These are phyloP conservation scores for Amphiprion clarkii DNA, from an alignment of 2,797 vertebrate species.

Conservation along the genomic window DNA sequence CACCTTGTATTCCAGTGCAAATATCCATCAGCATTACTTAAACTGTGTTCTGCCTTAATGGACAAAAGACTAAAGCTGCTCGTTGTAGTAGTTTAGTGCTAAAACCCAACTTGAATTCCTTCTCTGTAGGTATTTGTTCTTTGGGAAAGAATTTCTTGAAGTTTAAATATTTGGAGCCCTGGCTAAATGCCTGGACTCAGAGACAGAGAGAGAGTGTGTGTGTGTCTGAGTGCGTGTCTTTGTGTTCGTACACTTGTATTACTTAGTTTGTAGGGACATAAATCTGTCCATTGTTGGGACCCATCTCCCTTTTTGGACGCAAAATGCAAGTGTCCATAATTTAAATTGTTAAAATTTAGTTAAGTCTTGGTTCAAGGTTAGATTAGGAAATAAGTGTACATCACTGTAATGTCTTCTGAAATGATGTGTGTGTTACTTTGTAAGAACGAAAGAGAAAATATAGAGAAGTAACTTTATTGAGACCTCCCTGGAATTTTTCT, in stretches of 20 bases:
- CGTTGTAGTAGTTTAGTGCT: constrained; percentile 9
- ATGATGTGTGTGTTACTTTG: constrained; percentile 13
- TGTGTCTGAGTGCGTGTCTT: constrained; percentile 16
- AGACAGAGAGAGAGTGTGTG: neutral
- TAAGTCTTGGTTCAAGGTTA: neutral
- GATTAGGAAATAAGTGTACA: neutral
- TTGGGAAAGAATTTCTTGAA: constrained; percentile 64
- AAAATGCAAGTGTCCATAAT: neutral
- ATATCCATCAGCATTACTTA: neutral
- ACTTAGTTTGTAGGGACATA: constrained; percentile 4
- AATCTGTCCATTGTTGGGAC: constrained; percentile 3
- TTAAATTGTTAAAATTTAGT: neutral
- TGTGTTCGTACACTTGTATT: neutral
- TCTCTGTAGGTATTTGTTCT: constrained; percentile 56
- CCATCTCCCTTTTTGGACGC: neutral
- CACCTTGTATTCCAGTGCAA: neutral
- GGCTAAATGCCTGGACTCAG: constrained; percentile 46
- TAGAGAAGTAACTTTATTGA: constrained; percentile 18
- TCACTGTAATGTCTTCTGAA: neutral
- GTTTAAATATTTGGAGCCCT: constrained; percentile 79
- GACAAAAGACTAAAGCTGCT: neutral
- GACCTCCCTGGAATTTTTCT: constrained; percentile 20
- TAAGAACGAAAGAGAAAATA: neutral
- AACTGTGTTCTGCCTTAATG: neutral
- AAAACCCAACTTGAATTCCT: constrained; percentile 46